A percentile compares a stretch with the other conserved stretches of the same genome.
These are phyloP conservation scores for Sebastes diploproa DNA, from an alignment of 2,797 vertebrate genomes.

Conservation along the genomic window DNA sequence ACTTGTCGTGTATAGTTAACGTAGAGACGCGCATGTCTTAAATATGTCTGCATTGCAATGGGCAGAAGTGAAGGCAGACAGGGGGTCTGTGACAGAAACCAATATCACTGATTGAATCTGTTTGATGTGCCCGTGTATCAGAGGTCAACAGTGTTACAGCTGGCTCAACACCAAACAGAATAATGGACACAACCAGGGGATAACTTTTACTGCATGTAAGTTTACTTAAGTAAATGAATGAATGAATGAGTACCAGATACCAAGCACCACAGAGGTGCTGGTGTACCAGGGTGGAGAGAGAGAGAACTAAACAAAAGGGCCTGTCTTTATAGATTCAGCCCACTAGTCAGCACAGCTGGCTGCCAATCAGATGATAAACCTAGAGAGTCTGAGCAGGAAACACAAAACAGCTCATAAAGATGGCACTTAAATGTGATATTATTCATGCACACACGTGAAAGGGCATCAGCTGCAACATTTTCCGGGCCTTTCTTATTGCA, in stretches of 20 bases:
- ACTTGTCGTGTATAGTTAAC: slow-evolving; percentile 30
- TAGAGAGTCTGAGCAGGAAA: background rate
- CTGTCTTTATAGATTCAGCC: background rate
- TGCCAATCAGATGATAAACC: background rate
- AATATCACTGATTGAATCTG: slow-evolving; percentile 59
- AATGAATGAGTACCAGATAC: background rate
- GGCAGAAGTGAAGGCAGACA: background rate
- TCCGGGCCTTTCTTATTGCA: background rate
- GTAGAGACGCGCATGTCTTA: slow-evolving; percentile 27
- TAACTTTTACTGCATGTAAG: too few species aligned
- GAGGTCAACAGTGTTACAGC: slow-evolving; percentile 12
- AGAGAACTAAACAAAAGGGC: background rate
- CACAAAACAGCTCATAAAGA: background rate
- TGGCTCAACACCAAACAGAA: too few species aligned
- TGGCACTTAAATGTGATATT: background rate
- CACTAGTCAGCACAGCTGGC: background rate
- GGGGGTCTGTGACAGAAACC: slow-evolving; percentile 30
- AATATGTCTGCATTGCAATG: slow-evolving; percentile 24
- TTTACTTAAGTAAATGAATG: too few species aligned
- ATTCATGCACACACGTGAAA: background rate
- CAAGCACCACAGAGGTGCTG: background rate
- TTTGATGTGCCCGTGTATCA: slow-evolving; percentile 24
- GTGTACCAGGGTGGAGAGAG: background rate
- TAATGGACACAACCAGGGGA: too few species aligned
- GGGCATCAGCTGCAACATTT: background rate